A percentile compares a stretch with the other conserved stretches of the same genome.
These are phyloP conservation scores for Tetragnatha montana DNA, from an alignment of 2,888 invertebrate species.

Conservation along the genomic window DNA sequence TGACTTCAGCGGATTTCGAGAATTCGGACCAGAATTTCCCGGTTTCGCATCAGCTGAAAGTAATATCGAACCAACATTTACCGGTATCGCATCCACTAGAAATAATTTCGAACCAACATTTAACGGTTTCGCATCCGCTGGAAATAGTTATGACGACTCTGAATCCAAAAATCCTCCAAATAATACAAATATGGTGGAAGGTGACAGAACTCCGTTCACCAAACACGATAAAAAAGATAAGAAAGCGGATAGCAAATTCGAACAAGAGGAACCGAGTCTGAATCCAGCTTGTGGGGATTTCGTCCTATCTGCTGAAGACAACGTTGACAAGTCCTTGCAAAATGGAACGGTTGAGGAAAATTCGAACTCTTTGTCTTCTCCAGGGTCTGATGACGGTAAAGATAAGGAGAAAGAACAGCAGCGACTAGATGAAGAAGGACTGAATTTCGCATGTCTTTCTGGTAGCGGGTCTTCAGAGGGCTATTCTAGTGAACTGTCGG, in stretches of 20 bases:
- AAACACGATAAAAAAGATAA: not conserved
- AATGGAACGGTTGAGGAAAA: not conserved
- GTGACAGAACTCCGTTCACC: not conserved
- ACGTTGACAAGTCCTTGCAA: not conserved
- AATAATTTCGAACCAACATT: not conserved
- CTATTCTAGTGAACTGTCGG: constrained; percentile 23
- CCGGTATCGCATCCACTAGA: not conserved
- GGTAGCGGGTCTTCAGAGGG: constrained; percentile 22
- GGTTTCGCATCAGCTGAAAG: not conserved
- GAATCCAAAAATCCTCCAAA: not conserved
- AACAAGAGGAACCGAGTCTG: constrained; percentile 26
- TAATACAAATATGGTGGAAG: constrained; percentile 4
- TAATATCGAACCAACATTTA: too few relatives aligned
- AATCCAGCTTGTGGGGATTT: constrained; percentile 45
- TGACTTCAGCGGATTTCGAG: too few relatives aligned
- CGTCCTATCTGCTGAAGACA: not conserved
- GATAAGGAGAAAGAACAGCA: not conserved
- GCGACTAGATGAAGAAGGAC: constrained; percentile 12
- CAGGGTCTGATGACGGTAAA: not conserved
- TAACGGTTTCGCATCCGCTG: not conserved
- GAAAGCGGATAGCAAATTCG: not conserved
- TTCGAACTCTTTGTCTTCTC: not conserved
- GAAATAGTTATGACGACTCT: not conserved
- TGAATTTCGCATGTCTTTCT: constrained; percentile 25
- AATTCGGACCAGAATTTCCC: too few relatives aligned